phyloP scores from a whole-genome alignment of 2,113 vertebrate species.

The Odontesthes bonariensis region DNA sequence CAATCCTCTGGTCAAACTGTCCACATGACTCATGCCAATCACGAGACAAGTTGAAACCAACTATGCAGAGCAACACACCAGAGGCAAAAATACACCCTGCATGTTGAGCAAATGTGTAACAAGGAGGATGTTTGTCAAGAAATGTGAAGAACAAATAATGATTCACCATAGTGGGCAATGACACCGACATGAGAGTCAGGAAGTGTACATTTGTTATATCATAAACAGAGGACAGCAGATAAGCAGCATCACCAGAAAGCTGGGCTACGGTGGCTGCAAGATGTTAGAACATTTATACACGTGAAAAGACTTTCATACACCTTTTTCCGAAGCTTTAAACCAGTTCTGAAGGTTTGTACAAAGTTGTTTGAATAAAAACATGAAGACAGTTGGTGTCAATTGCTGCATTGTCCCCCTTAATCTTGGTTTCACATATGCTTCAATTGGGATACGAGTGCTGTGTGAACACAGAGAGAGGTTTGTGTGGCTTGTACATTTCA shows the following conservation, averaged over 20 bases:
- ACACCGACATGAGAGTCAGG: neutral
- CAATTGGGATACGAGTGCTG: conserved; percentile 11
- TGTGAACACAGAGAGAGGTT: conserved; percentile 35
- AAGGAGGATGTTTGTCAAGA: neutral
- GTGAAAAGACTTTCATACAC: too few species aligned
- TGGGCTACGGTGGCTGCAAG: too few species aligned
- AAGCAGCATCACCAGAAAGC: neutral
- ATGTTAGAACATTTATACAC: too few species aligned
- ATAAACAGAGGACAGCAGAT: neutral
- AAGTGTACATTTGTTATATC: neutral
- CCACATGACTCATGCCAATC: conserved; percentile 56
- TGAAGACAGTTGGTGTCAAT: conserved; percentile 6
- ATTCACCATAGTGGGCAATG: too few species aligned
- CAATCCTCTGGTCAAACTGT: conserved; percentile 11
- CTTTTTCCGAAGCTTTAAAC: too few species aligned
- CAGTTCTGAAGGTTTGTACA: conserved; percentile 16
- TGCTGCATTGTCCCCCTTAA: conserved; percentile 41
- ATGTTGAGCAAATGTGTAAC: conserved; percentile 25
- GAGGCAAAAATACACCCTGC: conserved; percentile 34
- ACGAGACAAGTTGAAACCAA: conserved; percentile 33
- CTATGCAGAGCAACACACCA: conserved; percentile 14
- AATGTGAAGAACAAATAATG: neutral
- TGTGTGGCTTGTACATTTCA: conserved; percentile 64
- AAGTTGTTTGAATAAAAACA: neutral
- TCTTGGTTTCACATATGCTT: conserved; percentile 11